Base-by-base conservation (phyloP, 1,140 invertebrate genomes). In the Tribolium castaneum region DNA sequence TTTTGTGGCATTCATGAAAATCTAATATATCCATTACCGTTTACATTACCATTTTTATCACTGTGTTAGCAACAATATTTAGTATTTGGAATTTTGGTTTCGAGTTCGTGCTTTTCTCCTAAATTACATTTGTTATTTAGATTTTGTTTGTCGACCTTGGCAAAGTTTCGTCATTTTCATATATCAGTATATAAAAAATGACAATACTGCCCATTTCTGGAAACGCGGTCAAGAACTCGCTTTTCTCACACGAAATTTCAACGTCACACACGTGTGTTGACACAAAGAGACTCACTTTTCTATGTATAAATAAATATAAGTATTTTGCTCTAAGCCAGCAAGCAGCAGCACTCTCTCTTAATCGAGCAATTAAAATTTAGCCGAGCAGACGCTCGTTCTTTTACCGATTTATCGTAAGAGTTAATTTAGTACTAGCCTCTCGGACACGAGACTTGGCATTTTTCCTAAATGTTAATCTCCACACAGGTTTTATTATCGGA, bases 321-420 rank as follows among this genome's bases (percentile, higher is more conserved):
- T 3, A 45, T 45, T 45, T 45, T 45, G 39, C 39, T n/a, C n/a
- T 45, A 45, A 45, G 39, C 6, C 39, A 45, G 39, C 35, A 39
- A 25, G n/a, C n/a, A n/a, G n/a, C n/a, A n/a, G n/a, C n/a, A n/a
- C 22, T 6, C 51, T 12, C 51, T 16, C 16, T 16, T 56, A 19
- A 56, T 59, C 54, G 54, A 25, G 54, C 19, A 59, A 59, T 59
- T 59, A 59, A 59, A 30, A n/a, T n/a, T n/a, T n/a, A 30, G 25
- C 6, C 25, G 25, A 59, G 54, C 54, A 59, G 54, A 30, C 54
- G 54, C 19, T n/a, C 19, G 19, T 59, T 59, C 22, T 22, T 59
- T 59, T 25, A 9, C 10, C 54, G 7, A n/a, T 22, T 59, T 22
- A 59, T 59, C 54, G 25, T n/a, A 7, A 59, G n/a, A n/a, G 16